Evolutionary conservation across 53 echinoderm and acorn worm genomes (phyloP), one percentile per base, ranked within the genome.

Genomic region (Hippasteria phrygiana): DNA sequence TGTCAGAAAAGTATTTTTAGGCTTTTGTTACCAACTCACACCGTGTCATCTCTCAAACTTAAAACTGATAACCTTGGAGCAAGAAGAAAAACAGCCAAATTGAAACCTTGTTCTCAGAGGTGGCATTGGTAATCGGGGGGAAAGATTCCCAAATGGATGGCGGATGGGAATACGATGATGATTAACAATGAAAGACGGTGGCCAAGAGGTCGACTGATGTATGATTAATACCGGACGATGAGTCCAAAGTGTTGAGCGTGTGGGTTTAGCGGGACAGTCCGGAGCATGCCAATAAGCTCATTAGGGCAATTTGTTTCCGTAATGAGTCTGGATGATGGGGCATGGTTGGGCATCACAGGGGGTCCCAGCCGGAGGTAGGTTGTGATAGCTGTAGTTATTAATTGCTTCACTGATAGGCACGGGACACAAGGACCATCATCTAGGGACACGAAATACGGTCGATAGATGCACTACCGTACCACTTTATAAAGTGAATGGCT

Each of bases 291-390:
- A 24, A 34, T 53, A 7, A 11, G 43, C 85, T 85, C 85, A 85
- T 85, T 85, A 85, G 20, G 53, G 70, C 85, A 85, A 85, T 85
- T 85, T 85, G 71, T 85, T 70, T 85, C 85, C 71, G 45, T 34
- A 85, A 37, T 69, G 70, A 51, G 46, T 14, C 33, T 9, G 38
- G 83, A 43, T 26, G 41, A 22, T 32, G 79, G 78, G 79, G 8
- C 37, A 38, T 29, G 76, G 36, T 10, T 32, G 50, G 50, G 31
- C 12, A 14, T 24, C n/a, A 29, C 35, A 50, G 46, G 56, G 34
- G 34, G 62, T 9, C 62, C 56, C 22, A 24, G 12, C 34, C 62
- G 54, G 54, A 34, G 50, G 48, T 39, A 1, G 40, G 83, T 33
- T 33, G 9, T 4, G 67, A 83, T 67, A 83, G 66, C 67, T 28